Evolutionary conservation across 2,113 vertebrate species (phyloP), one percentile per base, ranked within the genome.

Genomic region (Pluvialis apricaria): DNA sequence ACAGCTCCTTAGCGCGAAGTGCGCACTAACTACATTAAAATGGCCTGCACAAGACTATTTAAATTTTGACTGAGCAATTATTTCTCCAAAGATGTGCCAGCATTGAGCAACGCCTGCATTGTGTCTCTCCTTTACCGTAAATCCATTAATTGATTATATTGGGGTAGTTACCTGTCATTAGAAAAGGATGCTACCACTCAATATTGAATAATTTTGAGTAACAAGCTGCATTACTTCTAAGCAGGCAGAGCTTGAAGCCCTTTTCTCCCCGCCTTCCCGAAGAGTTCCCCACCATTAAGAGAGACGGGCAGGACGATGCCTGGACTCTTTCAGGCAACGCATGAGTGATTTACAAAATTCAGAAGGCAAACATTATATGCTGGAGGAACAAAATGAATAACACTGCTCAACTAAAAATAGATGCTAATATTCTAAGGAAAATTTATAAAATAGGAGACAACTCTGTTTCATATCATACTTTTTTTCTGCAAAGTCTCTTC

Each of bases 401-500:
- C 73, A 72, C 20, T 2, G 7, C 80, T 82, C 47, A 83, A 66
- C 65, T 90, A 86, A 88, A 96, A 97, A 93, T 29, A 89, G 88
- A 87, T 54, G 28, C 49, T 49, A 70, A 9, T 62, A 88, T 81
- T 75, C 26, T 47, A 81, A 91, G 26, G 55, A 80, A 95, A 94
- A 92, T 1, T 10, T 24, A 95, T 75, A 90, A 96, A 95, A 92
- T 15, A 62, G 45, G 49, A 93, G 40, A 76, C 22, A 58, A 92
- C 54, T 78, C 79, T 96, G 83, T 75, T 94, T 92, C 66, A 6
- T 42, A 81, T 89, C 68, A 72, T 60, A 34, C 34, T 93, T 88
- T 15, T 79, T 68, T 61, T 61, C 79, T 91, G 82, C n/a, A 80
- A 90, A 93, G 84, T 29, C 55, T 90, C 86, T 90, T 87, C 86